Percentiles rank a stretch among this genome's conserved stretches.
Conservation (phyloP, 2,888 invertebrate species). For the Drosophila setosimentum region DNA sequence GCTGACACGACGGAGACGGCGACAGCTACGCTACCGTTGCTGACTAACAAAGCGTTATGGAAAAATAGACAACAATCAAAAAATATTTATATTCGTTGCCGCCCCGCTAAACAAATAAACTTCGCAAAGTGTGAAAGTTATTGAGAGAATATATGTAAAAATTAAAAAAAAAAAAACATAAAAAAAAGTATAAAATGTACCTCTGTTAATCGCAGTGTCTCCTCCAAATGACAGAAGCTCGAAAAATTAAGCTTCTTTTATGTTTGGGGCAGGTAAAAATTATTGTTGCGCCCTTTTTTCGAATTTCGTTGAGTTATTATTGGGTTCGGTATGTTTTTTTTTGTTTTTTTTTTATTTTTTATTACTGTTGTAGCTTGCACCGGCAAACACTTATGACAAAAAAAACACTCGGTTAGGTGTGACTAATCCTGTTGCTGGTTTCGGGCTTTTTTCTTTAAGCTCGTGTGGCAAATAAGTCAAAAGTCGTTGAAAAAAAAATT, state of each 20-base stretch:
- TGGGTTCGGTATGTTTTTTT: constrained; percentile 32
- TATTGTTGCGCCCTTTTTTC: constrained; percentile 26
- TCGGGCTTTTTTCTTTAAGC: constrained; percentile 37
- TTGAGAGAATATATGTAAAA: constrained; percentile 9
- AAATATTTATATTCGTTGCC: constrained; percentile 13
- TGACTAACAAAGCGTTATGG: constrained; percentile 53
- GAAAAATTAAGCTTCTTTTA: constrained; percentile 12
- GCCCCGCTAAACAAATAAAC: constrained; percentile 33
- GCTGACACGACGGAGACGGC: constrained; percentile 26
- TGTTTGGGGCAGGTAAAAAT: constrained; percentile 35
- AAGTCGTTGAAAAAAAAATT: constrained; percentile 26
- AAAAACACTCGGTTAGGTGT: constrained; percentile 58
- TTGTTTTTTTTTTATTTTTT: constrained; percentile 10
- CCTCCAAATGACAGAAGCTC: constrained; percentile 35
- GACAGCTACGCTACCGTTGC: constrained; percentile 20
- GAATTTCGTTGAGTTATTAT: constrained; percentile 33
- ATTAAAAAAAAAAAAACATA: not conserved
- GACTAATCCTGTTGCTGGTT: constrained; percentile 66
- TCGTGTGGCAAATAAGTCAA: constrained; percentile 38
- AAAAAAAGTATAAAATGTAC: constrained; percentile 31
- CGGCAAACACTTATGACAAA: constrained; percentile 60
- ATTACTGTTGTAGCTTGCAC: constrained; percentile 44
- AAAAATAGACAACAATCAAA: constrained; percentile 15
- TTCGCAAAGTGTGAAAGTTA: constrained; percentile 48
- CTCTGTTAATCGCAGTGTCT: constrained; percentile 48